A percentile compares a stretch with the other conserved stretches of the same genome.
phyloP scores from a whole-genome alignment of 2,888 invertebrate genomes.

The Campaea margaritaria region DNA sequence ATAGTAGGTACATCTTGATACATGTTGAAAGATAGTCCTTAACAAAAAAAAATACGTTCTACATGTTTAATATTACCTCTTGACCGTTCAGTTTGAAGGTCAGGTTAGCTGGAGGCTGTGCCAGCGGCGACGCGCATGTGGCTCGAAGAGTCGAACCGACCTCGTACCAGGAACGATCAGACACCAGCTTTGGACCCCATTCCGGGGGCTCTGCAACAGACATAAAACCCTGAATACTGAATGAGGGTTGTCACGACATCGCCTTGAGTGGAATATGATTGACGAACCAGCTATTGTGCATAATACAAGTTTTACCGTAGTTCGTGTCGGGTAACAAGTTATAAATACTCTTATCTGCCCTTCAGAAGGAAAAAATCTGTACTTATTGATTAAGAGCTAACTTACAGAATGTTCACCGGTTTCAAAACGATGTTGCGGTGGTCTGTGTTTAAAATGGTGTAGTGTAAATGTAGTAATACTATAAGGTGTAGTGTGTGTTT shows the following conservation, averaged over 20 bases:
- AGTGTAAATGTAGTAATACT: too few relatives aligned
- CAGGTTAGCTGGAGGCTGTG: conserved; percentile 88
- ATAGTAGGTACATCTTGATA: too few relatives aligned
- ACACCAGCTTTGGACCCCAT: conserved; percentile 87
- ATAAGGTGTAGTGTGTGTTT: too few relatives aligned
- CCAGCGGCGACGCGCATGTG: conserved; percentile 88
- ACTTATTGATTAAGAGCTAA: too few relatives aligned
- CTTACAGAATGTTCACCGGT: too few relatives aligned
- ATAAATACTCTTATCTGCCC: not conserved
- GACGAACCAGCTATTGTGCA: conserved; percentile 15
- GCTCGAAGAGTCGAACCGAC: conserved; percentile 88
- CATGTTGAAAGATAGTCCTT: too few relatives aligned
- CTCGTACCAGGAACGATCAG: conserved; percentile 89
- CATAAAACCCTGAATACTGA: conserved; percentile 39
- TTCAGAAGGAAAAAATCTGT: too few relatives aligned
- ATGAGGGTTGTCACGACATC: conserved; percentile 31
- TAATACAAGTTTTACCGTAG: conserved; percentile 11
- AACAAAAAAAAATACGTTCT: too few relatives aligned
- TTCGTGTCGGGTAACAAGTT: conserved; percentile 6
- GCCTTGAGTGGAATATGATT: conserved; percentile 33
- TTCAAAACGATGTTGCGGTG: too few relatives aligned
- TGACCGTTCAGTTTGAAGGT: conserved; percentile 89
- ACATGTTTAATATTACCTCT: conserved; percentile 69
- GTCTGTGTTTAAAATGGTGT: too few relatives aligned
- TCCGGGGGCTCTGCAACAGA: conserved; percentile 87